Evolutionary conservation across 2,888 invertebrate species (phyloP).

Genomic region (Morpho helenor): DNA sequence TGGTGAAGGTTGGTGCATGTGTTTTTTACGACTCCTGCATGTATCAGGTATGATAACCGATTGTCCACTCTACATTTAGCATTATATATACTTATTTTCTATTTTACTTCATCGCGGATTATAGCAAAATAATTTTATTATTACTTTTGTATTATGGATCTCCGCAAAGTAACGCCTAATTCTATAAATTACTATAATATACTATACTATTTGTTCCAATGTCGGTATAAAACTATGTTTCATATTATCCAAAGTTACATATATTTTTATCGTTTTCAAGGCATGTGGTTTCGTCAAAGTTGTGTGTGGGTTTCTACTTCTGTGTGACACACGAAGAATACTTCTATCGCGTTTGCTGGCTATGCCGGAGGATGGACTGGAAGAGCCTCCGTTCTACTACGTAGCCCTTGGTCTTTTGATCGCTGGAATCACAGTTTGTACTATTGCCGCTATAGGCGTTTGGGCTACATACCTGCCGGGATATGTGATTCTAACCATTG

Average conservation of each 20-base stretch:
- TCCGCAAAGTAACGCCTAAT: too few species aligned
- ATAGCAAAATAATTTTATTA: too few species aligned
- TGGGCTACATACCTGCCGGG: conserved; percentile 90
- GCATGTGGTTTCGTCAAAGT: conserved; percentile 84
- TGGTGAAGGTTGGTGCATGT: too few species aligned
- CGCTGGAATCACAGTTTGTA: conserved; percentile 83
- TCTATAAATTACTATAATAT: too few species aligned
- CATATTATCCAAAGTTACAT: background rate
- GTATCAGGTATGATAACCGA: too few species aligned
- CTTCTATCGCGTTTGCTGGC: conserved; percentile 85
- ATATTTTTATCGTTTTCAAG: conserved; percentile 35
- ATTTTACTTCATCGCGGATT: too few species aligned
- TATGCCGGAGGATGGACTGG: conserved; percentile 78
- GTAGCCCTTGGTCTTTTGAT: conserved; percentile 84
- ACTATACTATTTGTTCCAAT: too few species aligned
- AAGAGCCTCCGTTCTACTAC: conserved; percentile 88
- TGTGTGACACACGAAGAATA: conserved; percentile 85
- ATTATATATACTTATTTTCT: too few species aligned
- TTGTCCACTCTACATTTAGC: too few species aligned
- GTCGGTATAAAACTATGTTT: too few species aligned
- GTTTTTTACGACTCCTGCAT: too few species aligned
- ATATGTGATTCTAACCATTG: conserved; percentile 75
- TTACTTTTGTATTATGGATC: too few species aligned
- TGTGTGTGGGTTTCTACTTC: conserved; percentile 84
- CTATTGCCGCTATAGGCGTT: conserved; percentile 86